Conservation (phyloP, 1,140 invertebrate species). For the Pemphigus obesinymphae region DNA sequence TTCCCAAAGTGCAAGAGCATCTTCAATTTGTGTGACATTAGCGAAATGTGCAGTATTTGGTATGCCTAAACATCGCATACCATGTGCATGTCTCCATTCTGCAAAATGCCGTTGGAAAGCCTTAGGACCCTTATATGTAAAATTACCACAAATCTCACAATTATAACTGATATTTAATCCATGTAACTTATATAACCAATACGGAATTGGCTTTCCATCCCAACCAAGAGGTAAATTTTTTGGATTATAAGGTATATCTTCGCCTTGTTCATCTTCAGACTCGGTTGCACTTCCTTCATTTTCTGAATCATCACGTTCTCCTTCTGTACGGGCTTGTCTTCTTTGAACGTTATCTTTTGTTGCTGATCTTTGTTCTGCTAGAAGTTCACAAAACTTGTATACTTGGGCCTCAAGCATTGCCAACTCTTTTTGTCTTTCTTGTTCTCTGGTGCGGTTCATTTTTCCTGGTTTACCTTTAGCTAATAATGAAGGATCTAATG, state of each 20-base stretch:
- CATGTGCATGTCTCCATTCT: conserved; percentile 99
- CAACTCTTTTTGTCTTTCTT: conserved; percentile 74
- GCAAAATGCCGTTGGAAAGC: conserved; percentile 99
- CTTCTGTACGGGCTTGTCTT: conserved; percentile 94
- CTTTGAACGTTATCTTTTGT: conserved; percentile 98
- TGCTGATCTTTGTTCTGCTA: conserved; percentile 76
- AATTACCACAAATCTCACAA: conserved; percentile 99
- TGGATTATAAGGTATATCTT: conserved; percentile 97
- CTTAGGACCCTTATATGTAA: conserved; percentile 98
- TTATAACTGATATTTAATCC: conserved; percentile 98
- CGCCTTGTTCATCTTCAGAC: conserved; percentile 81
- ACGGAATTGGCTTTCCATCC: conserved; percentile 99
- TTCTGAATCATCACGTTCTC: conserved; percentile 88
- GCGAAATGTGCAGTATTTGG: conserved; percentile 99
- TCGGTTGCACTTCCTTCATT: conserved; percentile 82
- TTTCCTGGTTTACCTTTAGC: conserved; percentile 75
- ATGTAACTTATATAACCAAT: conserved; percentile 99
- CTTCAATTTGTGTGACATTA: conserved; percentile 98
- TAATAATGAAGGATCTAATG: conserved; percentile 83
- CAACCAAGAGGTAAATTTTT: conserved; percentile 98
- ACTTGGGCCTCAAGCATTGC: conserved; percentile 83
- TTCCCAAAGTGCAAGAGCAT: conserved; percentile 93
- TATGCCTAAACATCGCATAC: conserved; percentile 97
- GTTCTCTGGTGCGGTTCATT: conserved; percentile 62
- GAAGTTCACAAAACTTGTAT: conserved; percentile 69